Evolutionary conservation across 2,113 vertebrate species (phyloP), one percentile per base, ranked within the genome.

Genomic region (Garra rufa): DNA sequence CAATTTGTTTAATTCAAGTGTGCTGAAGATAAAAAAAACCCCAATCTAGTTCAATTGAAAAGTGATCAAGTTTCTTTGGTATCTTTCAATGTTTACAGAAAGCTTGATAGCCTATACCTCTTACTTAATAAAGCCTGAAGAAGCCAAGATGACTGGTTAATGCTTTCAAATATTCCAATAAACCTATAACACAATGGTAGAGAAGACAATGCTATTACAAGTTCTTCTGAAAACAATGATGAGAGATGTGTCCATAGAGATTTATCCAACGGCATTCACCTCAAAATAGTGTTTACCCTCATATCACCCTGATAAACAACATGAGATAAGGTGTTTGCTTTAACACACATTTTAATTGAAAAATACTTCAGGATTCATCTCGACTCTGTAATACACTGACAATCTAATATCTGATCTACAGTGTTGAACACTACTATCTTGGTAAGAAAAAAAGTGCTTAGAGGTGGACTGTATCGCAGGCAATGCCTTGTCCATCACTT

Each of bases 391-490:
- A 88, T 91, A 92, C 92, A 94, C 88, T 88, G 91, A 73, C 87
- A 91, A 88, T 90, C 89, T 90, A 85, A 84, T 85, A 87, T 88
- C 86, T 80, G 85, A 73, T 91, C 88, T 90, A 93, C 92, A 93
- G 91, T 93, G 92, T 92, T 50, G 81, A 88, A 92, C 85, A 88
- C 88, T 91, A 91, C 77, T 85, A 87, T 89, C 83, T 85, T 87
- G 85, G 88, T 90, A 89, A 88, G 87, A 89, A 92, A 91, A 92
- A 94, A 94, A 94, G 93, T 94, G 94, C 92, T 92, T 93, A 91
- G 84, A 91, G 81, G 89, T 91, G 89, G 84, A 90, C 84, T 38
- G 5, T 74, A 81, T 74, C 83, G 81, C 88, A 83, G 86, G 83
- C 85, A 86, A 81, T 71, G 74, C 86, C 85, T 63, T 59, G 82